Percentiles rank a stretch among this genome's conserved stretches.
These are phyloP conservation scores for Heliconius congener DNA, from an alignment of 1,140 invertebrate genomes.

Conservation along the genomic window DNA sequence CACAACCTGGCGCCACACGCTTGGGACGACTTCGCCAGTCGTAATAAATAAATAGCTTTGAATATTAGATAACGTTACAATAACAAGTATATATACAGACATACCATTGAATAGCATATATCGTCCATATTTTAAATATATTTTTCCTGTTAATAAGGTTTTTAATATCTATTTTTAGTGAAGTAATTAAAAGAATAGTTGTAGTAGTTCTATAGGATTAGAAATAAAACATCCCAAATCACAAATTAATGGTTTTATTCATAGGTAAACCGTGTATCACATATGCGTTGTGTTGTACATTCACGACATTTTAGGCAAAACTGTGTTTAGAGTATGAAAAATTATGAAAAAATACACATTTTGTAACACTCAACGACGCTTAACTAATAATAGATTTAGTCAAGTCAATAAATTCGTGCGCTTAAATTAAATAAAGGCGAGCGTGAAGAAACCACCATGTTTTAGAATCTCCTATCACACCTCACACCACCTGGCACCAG, in stretches of 20 bases:
- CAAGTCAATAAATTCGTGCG: constrained; percentile 50
- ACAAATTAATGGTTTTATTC: constrained; percentile 77
- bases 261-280: constrained; percentile 50
- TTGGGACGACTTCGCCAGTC: too few species aligned
- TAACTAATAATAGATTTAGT: constrained; percentile 58
- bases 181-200: too few species aligned
- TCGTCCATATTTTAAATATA: too few species aligned
- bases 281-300: constrained; percentile 73
- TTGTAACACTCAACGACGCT: constrained; percentile 63
- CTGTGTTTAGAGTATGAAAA: constrained; percentile 71
- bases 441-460: constrained; percentile 59
- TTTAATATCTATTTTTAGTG: too few species aligned
- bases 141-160: too few species aligned
- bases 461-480: constrained; percentile 19
- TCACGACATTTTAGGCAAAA: constrained; percentile 74
- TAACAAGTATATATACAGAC: neutral
- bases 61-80: neutral
- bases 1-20: too few species aligned
- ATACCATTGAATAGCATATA: neutral
- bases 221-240: constrained; percentile 48
- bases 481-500: constrained; percentile 15
- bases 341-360: constrained; percentile 75
- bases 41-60: neutral
- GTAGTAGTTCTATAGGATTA: neutral
- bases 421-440: constrained; percentile 57